These are phyloP conservation scores for Temnothorax longispinosus DNA, from an alignment of 1,140 invertebrate species.

Conservation along the genomic window DNA sequence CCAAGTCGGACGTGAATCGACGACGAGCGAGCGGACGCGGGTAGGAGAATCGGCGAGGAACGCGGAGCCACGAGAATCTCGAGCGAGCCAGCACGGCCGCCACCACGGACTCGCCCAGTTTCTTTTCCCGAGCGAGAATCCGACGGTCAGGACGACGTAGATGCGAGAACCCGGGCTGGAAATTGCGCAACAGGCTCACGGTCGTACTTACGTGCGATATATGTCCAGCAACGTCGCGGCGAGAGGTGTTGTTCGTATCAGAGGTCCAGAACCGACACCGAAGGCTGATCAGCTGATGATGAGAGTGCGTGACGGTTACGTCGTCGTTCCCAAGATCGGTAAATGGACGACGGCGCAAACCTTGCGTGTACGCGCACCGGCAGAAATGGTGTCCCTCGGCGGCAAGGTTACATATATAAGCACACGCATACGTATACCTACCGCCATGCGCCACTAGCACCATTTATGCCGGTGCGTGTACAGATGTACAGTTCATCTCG, in stretches of 20 bases:
- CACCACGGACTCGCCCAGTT: constrained; percentile 79
- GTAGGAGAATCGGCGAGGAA: not conserved
- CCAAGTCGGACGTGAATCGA: not conserved
- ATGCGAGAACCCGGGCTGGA: not conserved
- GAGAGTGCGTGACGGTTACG: constrained; percentile 76
- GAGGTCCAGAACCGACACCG: constrained; percentile 75
- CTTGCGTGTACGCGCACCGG: too few species aligned
- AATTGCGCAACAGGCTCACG: not conserved
- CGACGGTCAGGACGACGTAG: not conserved
- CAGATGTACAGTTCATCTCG: too few species aligned
- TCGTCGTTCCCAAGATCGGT: not conserved
- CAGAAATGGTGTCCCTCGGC: too few species aligned
- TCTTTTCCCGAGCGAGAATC: constrained; percentile 38
- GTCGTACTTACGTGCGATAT: constrained; percentile 81
- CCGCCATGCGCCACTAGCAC: too few species aligned
- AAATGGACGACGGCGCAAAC: too few species aligned
- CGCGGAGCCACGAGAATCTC: constrained; percentile 53
- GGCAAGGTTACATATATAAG: too few species aligned
- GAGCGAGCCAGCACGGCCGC: constrained; percentile 70
- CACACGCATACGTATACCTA: too few species aligned
- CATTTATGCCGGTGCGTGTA: too few species aligned
- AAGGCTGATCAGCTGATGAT: constrained; percentile 46
- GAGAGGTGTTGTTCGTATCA: constrained; percentile 79
- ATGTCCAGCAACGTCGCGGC: constrained; percentile 75
- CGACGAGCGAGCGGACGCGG: not conserved